A percentile compares a stretch with the other conserved stretches of the same genome.
These are phyloP conservation scores for Anguilla obscura DNA, from an alignment of 2,797 vertebrate genomes.

Conservation along the genomic window DNA sequence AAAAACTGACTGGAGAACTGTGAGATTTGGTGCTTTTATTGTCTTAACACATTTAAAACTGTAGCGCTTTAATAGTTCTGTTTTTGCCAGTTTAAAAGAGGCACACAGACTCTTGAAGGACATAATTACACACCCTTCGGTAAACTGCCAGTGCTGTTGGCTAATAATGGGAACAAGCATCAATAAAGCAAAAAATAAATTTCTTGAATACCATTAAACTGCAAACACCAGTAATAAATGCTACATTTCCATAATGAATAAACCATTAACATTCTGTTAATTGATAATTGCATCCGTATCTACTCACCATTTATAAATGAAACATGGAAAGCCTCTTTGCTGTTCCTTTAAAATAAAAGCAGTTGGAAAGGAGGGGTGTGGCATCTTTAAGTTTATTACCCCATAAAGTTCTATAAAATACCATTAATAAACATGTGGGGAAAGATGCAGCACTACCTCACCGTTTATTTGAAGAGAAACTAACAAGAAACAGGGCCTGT, in stretches of 20 bases:
- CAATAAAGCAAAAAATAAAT: neutral
- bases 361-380: neutral
- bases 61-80: neutral
- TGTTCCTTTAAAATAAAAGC: neutral
- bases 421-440: neutral
- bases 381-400: conserved; percentile 5
- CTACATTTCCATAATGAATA: neutral
- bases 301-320: neutral
- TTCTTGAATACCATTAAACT: neutral
- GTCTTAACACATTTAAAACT: neutral
- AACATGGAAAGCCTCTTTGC: neutral
- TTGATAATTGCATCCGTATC: neutral
- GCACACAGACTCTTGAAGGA: neutral
- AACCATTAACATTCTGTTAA: neutral
- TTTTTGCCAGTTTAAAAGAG: neutral
- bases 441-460: conserved; percentile 1
- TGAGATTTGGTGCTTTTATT: neutral
- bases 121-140: neutral
- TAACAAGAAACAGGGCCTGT: neutral
- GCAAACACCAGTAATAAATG: neutral
- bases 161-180: neutral
- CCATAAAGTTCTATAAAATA: neutral
- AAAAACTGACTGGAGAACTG: neutral
- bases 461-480: neutral
- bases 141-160: neutral